phyloP scores from a whole-genome alignment of 2,797 vertebrate genomes.

The Tinamus major region DNA sequence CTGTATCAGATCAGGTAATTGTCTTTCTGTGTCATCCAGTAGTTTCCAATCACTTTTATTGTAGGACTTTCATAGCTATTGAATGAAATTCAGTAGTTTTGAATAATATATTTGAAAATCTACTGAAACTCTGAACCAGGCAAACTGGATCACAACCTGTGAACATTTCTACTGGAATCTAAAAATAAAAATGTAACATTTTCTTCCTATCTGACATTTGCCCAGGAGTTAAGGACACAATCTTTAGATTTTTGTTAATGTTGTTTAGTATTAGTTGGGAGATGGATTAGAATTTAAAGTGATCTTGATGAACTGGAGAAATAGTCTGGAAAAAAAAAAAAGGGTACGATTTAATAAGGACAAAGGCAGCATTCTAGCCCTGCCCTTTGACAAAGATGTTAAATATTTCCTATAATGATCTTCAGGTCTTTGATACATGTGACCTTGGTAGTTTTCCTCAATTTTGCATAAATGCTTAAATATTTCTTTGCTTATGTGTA shows the following conservation, averaged over 20 bases:
- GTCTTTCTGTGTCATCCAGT: not conserved
- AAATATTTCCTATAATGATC: not conserved
- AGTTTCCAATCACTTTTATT: not conserved
- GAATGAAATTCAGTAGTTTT: not conserved
- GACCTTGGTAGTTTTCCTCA: not conserved
- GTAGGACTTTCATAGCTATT: not conserved
- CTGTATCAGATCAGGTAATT: not conserved
- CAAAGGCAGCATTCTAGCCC: not conserved
- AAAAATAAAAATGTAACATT: not conserved
- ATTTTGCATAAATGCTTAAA: not conserved
- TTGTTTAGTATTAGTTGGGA: not conserved
- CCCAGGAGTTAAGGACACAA: not conserved
- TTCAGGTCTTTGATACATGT: not conserved
- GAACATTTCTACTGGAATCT: not conserved
- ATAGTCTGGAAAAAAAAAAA: not conserved
- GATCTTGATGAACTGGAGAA: not conserved
- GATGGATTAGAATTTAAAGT: not conserved
- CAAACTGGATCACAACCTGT: not conserved
- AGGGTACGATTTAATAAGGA: not conserved
- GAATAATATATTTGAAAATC: not conserved
- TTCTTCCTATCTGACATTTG: not conserved
- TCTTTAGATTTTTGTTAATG: not conserved
- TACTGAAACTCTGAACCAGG: not conserved
- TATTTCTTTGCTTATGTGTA: not conserved
- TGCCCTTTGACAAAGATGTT: not conserved